Conservation (phyloP, 2,113 vertebrate species). For the Pteronura brasiliensis region DNA sequence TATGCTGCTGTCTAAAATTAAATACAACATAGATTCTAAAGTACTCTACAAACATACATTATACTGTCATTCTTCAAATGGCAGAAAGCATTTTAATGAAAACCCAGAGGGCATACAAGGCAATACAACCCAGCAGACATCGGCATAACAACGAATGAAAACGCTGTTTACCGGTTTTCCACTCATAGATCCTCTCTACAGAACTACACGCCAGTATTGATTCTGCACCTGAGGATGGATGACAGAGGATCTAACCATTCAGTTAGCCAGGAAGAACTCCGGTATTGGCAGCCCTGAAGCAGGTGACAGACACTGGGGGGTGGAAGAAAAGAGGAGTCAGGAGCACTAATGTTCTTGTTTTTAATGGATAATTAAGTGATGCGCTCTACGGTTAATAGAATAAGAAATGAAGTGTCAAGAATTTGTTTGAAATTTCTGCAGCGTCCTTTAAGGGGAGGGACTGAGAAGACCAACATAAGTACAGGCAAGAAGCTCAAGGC, state of each 20-base stretch:
- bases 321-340: too few species aligned
- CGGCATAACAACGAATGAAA: not conserved
- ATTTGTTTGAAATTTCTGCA: not conserved
- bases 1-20: not conserved
- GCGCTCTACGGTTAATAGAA: not conserved
- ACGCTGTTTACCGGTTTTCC: not conserved
- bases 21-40: not conserved
- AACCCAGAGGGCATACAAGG: not conserved
- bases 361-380: not conserved
- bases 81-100: constrained; percentile 36
- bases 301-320: not conserved
- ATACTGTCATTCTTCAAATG: not conserved
- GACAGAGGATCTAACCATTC: not conserved
- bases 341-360: not conserved
- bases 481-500: too few species aligned
- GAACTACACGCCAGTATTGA: not conserved
- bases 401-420: not conserved
- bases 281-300: not conserved
- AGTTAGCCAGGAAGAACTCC: not conserved
- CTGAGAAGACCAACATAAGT: not conserved
- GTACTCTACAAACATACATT: not conserved
- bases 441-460: not conserved
- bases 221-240: not conserved
- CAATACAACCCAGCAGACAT: not conserved
- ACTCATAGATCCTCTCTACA: not conserved